phyloP scores from a whole-genome alignment of 1,140 invertebrate species.

The Oscheius sp. region DNA sequence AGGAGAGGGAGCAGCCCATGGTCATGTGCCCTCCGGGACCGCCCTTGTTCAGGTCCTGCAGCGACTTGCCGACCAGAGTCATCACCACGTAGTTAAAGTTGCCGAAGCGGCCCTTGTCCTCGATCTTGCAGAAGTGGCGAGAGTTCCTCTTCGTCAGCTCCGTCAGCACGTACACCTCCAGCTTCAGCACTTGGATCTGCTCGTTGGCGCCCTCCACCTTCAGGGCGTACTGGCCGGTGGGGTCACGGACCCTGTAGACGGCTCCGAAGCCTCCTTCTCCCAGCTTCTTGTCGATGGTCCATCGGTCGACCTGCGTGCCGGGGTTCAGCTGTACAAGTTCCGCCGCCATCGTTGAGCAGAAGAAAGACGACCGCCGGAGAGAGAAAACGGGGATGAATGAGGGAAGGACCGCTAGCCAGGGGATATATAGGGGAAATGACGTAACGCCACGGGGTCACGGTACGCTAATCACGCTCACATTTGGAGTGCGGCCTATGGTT shows the following conservation, averaged over 20 bases:
- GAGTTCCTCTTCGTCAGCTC: constrained; percentile 44
- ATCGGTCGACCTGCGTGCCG: constrained; percentile 37
- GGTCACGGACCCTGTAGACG: constrained; percentile 46
- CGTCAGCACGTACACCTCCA: constrained; percentile 50
- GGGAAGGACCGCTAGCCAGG: too few relatives aligned
- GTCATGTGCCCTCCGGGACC: constrained; percentile 1
- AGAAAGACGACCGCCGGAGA: too few relatives aligned
- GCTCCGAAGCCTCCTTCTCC: constrained; percentile 41
- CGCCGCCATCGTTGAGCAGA: too few relatives aligned
- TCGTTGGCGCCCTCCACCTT: constrained; percentile 51
- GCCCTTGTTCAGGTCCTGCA: constrained; percentile 38
- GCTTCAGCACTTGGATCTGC: constrained; percentile 50
- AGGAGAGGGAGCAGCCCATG: not conserved
- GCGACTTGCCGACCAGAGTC: constrained; percentile 56
- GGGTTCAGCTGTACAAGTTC: constrained; percentile 42
- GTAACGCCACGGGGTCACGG: too few relatives aligned
- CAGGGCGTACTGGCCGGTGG: constrained; percentile 47
- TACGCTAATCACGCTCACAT: too few relatives aligned
- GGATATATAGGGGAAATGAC: too few relatives aligned
- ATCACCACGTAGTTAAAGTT: constrained; percentile 53
- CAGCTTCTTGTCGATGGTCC: constrained; percentile 40
- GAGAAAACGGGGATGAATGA: too few relatives aligned
- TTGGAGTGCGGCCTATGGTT: too few relatives aligned
- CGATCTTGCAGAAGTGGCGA: constrained; percentile 49
- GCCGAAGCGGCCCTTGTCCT: not conserved